These are phyloP conservation scores for Rhipidura dahli DNA, from an alignment of 2,113 vertebrate genomes.

Conservation along the genomic window DNA sequence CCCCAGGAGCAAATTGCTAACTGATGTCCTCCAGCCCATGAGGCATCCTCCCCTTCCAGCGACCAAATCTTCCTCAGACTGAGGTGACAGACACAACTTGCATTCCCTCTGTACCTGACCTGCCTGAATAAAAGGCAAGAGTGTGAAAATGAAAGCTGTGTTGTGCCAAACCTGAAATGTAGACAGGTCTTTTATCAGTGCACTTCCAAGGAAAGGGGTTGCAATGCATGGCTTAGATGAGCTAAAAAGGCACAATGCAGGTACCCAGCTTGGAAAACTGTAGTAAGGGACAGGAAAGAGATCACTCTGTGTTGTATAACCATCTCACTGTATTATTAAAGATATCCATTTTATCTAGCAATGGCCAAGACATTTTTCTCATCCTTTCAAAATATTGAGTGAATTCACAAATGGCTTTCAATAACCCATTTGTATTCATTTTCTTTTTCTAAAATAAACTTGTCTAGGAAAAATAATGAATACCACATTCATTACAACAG, in stretches of 20 bases:
- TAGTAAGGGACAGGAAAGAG: not conserved
- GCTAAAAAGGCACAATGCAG: not conserved
- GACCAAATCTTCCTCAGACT: not conserved
- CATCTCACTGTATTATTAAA: not conserved
- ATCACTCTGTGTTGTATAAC: not conserved
- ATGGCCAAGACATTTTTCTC: slow-evolving; percentile 20
- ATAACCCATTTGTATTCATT: slow-evolving; percentile 3
- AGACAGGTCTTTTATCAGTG: not conserved
- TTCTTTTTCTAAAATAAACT: slow-evolving; percentile 33
- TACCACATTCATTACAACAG: not conserved
- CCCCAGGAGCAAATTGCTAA: not conserved
- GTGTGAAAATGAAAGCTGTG: not conserved
- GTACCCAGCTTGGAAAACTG: not conserved
- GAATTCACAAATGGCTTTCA: slow-evolving; percentile 5
- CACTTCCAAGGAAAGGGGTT: not conserved
- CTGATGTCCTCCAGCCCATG: not conserved
- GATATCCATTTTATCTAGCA: not conserved
- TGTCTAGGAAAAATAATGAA: slow-evolving; percentile 33
- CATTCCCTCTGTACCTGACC: not conserved
- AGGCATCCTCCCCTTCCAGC: not conserved
- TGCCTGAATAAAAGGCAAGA: not conserved
- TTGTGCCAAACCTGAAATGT: not conserved
- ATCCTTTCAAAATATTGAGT: slow-evolving; percentile 17
- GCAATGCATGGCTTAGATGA: not conserved
- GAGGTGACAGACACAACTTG: not conserved